Base-by-base conservation (phyloP, 2,797 vertebrate species). In the Gorsachius magnificus region DNA sequence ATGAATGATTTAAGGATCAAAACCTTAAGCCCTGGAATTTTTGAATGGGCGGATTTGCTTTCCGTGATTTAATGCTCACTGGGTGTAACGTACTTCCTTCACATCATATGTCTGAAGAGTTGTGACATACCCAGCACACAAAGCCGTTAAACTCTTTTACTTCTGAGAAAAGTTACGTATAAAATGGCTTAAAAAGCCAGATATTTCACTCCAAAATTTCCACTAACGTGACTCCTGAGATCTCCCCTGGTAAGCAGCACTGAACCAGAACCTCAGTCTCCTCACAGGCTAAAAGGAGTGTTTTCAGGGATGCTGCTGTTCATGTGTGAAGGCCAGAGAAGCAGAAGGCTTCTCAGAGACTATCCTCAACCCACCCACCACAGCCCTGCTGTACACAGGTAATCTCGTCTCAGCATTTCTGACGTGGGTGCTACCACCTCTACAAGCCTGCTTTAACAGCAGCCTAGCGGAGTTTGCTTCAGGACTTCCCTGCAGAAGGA, bases 71-170 rank as follows among this genome's bases (percentile, higher is more conserved):
- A 83, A 66, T 24, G 13, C 22, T 91, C n/a, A 57, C 1, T 6
- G 20, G 41, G 18, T 61, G 31, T 28, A 72, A 76, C 0, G 0
- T 5, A 74, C 25, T 63, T 87, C 43, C 16, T 90, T 70, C 1
- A 0, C 1, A 2, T 14, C 1, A 0, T 22, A n/a, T 46, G 36
- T 48, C 41, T n/a, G 10, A 89, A 72, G 24, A 28, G 16, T 33
- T 79, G 25, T 66, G n/a, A 56, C 25, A 43, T 8, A 36, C 5
- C 31, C 29, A 64, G 60, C 45, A 56, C 38, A 74, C 6, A 70
- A 24, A 70, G 43, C 18, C 2, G 2, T 74, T 38, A 31, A 83
- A 75, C 9, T 61, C 38, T 63, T 38, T 38, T 29, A 66, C 12
- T 87, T 96, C 66, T 41, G 13, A 57, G 46, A 58, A 25, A 80